These are phyloP conservation scores for Sebastolobus alascanus DNA, from an alignment of 2,797 vertebrate species.

Conservation along the genomic window DNA sequence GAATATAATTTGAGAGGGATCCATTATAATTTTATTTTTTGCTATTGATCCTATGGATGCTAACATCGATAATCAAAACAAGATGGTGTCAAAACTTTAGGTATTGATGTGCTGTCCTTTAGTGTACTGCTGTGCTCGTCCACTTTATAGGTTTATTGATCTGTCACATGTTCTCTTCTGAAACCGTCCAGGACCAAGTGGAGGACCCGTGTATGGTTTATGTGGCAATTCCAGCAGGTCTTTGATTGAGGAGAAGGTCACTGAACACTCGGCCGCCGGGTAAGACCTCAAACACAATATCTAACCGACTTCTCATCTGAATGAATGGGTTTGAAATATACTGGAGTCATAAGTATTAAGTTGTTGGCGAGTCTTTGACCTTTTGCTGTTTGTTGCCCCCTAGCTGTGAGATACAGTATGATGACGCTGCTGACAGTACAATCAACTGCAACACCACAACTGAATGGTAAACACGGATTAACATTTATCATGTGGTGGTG, in stretches of 20 bases:
- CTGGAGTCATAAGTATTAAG: background rate
- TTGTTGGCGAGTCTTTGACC: background rate
- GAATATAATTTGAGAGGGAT: background rate
- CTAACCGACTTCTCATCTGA: background rate
- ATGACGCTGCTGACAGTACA: conserved; percentile 18
- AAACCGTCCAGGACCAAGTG: conserved; percentile 1
- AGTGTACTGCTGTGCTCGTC: background rate
- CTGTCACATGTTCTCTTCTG: background rate
- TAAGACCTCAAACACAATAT: conserved; percentile 14
- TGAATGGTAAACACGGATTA: conserved; percentile 41
- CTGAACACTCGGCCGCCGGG: conserved; percentile 2
- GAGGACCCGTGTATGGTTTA: conserved; percentile 16
- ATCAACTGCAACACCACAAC: conserved; percentile 37
- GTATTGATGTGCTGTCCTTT: background rate
- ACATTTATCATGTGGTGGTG: background rate
- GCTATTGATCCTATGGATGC: background rate
- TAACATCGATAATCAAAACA: background rate
- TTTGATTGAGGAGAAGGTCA: background rate
- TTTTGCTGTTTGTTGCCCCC: background rate
- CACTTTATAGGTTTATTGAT: background rate
- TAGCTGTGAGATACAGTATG: conserved; percentile 35
- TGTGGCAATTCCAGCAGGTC: conserved; percentile 25
- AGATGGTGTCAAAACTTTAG: background rate
- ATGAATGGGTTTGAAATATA: background rate
- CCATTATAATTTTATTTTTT: background rate